phyloP scores from a whole-genome alignment of 2,797 vertebrate species.

The Carcharodon carcharias region DNA sequence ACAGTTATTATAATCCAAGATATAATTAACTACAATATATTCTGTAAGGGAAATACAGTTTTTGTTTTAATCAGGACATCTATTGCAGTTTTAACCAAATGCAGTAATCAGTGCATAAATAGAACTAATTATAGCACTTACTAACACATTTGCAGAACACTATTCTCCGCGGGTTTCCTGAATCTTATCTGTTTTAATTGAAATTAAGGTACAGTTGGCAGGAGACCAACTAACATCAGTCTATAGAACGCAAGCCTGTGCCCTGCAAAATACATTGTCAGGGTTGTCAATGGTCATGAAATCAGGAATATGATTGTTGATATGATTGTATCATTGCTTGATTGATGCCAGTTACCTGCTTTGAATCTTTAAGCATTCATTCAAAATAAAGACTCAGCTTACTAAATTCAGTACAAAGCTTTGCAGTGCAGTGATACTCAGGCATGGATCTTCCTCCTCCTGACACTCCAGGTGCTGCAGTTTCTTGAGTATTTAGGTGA shows the following conservation, averaged over 20 bases:
- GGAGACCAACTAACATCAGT: not conserved
- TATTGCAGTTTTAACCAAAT: not conserved
- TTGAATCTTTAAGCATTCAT: not conserved
- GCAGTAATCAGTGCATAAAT: not conserved
- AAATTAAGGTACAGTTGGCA: not conserved
- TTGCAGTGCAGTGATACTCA: not conserved
- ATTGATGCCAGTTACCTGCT: not conserved
- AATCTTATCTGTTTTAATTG: not conserved
- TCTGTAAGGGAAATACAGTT: not conserved
- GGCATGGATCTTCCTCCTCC: not conserved
- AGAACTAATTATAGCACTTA: conserved; percentile 15
- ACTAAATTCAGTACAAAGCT: not conserved
- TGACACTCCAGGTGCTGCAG: not conserved
- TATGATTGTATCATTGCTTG: not conserved
- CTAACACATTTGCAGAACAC: conserved; percentile 13
- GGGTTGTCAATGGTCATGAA: not conserved
- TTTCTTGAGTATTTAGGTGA: not conserved
- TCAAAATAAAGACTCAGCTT: not conserved
- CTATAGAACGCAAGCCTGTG: not conserved
- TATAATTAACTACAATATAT: not conserved
- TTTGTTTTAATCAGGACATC: not conserved
- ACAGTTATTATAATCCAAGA: not conserved
- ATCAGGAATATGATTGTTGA: not conserved
- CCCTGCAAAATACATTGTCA: not conserved
- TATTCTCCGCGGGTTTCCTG: not conserved